Conservation (phyloP, 2,113 vertebrate species). For the Pristiophorus japonicus region DNA sequence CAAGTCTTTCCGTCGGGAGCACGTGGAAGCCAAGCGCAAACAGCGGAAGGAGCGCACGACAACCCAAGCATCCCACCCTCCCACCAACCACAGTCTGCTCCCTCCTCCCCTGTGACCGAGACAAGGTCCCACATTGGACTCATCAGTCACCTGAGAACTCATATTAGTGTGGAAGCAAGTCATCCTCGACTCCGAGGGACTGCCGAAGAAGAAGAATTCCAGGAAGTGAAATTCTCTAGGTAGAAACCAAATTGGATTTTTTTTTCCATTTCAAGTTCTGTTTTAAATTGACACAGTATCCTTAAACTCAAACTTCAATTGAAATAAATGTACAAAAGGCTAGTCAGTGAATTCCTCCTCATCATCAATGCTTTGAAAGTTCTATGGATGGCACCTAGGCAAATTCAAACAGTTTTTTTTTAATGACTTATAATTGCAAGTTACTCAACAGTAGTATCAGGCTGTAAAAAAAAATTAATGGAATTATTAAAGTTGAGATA, state of each 20-base stretch:
- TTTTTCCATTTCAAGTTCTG: neutral
- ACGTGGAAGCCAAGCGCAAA: too few species aligned
- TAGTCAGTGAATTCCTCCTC: neutral
- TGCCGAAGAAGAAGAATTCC: too few species aligned
- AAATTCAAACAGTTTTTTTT: neutral
- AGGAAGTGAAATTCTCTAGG: neutral
- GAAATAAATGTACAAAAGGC: neutral
- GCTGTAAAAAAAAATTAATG: neutral
- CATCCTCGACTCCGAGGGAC: too few species aligned
- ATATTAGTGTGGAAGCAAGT: too few species aligned
- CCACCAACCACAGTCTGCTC: too few species aligned
- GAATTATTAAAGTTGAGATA: neutral
- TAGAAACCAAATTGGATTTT: neutral
- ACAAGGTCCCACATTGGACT: too few species aligned
- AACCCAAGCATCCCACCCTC: too few species aligned
- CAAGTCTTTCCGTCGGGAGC: too few species aligned
- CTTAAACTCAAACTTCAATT: neutral
- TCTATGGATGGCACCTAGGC: neutral
- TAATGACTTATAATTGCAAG: neutral
- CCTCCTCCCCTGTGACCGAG: too few species aligned
- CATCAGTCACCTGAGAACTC: too few species aligned
- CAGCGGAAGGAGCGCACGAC: too few species aligned
- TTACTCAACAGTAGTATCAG: neutral
- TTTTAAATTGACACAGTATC: neutral
- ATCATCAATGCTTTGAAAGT: neutral